Conservation (phyloP, 2,113 vertebrate species). For the Pelusios castaneus region DNA sequence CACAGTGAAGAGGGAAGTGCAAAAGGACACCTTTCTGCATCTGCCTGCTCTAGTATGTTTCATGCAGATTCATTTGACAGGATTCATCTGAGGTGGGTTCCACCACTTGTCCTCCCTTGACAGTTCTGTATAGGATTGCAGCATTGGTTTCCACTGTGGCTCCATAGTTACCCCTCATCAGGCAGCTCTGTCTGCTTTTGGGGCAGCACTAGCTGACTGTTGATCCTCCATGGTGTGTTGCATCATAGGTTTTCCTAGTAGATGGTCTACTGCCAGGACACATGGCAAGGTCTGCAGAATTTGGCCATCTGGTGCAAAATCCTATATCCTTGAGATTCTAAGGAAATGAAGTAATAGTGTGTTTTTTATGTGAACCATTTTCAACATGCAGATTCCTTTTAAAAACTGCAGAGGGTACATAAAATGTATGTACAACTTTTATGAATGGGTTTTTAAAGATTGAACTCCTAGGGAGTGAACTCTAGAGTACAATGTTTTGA, state of each 20-base stretch:
- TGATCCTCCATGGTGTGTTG: not conserved
- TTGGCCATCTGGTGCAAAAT: not conserved
- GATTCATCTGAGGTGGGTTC: no score
- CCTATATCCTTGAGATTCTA: not conserved
- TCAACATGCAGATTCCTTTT: not conserved
- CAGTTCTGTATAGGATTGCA: no score
- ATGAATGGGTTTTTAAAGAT: conserved; percentile 47
- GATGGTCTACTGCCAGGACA: not conserved
- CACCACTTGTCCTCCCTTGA: no score
- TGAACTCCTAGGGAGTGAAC: conserved; percentile 13
- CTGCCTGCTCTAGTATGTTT: no score
- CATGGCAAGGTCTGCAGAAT: not conserved
- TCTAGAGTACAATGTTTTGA: not conserved
- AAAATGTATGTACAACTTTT: not conserved
- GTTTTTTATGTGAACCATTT: not conserved
- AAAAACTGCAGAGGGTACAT: not conserved
- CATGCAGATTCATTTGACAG: no score
- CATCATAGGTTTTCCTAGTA: not conserved
- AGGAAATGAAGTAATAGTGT: not conserved
- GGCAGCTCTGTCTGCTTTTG: not conserved
- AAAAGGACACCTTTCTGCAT: no score
- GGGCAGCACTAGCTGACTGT: not conserved
- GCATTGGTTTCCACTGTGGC: not conserved
- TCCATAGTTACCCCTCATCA: not conserved
- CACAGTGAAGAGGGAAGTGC: no score